Base-by-base conservation (phyloP, 2,113 vertebrate genomes). In the Indicator maculatus region DNA sequence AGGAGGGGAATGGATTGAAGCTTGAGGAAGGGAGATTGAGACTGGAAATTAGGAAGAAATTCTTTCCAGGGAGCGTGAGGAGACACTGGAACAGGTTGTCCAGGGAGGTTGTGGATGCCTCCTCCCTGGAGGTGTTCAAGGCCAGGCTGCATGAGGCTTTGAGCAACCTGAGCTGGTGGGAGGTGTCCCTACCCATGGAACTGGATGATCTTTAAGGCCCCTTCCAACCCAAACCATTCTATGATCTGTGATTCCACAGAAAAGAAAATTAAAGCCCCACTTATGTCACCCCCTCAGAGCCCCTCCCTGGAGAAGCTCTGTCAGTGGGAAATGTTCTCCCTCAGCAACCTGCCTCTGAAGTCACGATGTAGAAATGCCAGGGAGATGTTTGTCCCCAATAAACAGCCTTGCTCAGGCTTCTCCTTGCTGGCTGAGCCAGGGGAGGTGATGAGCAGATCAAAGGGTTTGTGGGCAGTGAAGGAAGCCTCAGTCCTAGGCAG, bases 341-440 rank as follows among this genome's bases (percentile, higher is more conserved):
- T 59, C 56, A 15, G 20, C 61, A 61, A 45, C 12, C 65, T 67
- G 82, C 53, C 38, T 72, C 63, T 27, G 12, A 63, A 66, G 20
- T 17, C 72, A 64, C 1, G 1, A 2, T 15, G 36, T 38, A 59
- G 75, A 67, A 86, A 24, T 7, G 26, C 0, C 0, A 47, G 21
- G 14, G 20, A 28, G 23, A 56, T 15, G 15, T 31, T 53, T 41
- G 52, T 31, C 56, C 61, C 64, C 15, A 65, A 16, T 3, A 56
- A 84, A 60, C 4, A 6, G 17, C 45, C 20, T 31, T 56, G 26
- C 12, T 56, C 44, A 65, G 53, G 9, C 8, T 55, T 72, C 11
- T 41, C 30, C 47, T 21, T 12, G 10, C 53, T 11, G 79, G 20
- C n/a, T 1, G 0, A 74, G 66, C 52, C 17, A 2, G 0, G n/a